phyloP scores from a whole-genome alignment of 1,140 invertebrate genomes.

The Calliopsis andreniformis region DNA sequence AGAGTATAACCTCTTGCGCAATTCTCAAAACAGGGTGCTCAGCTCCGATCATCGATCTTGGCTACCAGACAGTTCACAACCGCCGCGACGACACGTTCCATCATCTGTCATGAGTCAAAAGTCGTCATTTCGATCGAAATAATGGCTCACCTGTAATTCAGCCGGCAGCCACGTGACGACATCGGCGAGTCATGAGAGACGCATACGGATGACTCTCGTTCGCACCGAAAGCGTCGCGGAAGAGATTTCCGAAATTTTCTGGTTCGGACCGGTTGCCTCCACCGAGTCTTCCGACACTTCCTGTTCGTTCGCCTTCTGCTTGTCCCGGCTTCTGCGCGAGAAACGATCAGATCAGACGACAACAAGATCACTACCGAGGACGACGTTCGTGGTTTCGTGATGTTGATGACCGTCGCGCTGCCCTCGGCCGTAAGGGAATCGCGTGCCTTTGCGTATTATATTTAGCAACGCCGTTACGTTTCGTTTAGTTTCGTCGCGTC shows the following conservation, averaged over 20 bases:
- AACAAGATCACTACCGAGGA: conserved; percentile 14
- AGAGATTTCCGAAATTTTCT: not conserved
- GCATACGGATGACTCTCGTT: too few relatives aligned
- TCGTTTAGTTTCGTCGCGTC: conserved; percentile 37
- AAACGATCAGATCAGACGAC: not conserved
- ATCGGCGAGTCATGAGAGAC: conserved; percentile 12
- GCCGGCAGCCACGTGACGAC: conserved; percentile 23
- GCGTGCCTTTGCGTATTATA: conserved; percentile 70
- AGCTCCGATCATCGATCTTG: not conserved
- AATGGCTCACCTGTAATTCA: conserved; percentile 25
- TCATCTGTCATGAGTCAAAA: not conserved
- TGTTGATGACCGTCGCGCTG: conserved; percentile 30
- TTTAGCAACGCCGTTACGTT: conserved; percentile 65
- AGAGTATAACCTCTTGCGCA: not conserved
- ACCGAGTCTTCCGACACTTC: not conserved
- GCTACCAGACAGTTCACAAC: not conserved
- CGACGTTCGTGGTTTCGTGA: conserved; percentile 18
- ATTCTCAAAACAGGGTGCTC: not conserved
- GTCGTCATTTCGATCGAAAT: not conserved
- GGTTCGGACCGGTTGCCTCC: not conserved
- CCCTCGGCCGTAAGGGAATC: conserved; percentile 48
- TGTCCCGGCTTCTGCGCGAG: not conserved
- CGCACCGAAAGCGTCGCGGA: not conserved
- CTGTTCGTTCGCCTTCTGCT: not conserved
- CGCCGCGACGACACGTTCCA: too few relatives aligned